Evolutionary conservation across 1,140 invertebrate species (phyloP).

Genomic region (Halesus radiatus): DNA sequence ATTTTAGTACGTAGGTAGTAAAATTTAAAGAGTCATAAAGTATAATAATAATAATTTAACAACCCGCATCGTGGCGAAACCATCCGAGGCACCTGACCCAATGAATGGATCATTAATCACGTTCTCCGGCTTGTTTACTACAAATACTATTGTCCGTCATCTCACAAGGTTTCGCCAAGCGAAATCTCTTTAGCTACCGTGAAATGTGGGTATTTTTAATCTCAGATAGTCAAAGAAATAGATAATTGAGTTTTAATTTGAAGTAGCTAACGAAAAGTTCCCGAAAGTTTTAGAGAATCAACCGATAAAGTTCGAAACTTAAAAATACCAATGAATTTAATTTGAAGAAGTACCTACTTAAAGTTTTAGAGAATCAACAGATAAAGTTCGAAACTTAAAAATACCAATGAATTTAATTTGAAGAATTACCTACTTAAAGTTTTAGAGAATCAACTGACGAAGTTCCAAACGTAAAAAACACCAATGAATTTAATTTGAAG

Average conservation of each 20-base stretch:
- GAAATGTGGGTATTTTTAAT: conserved; percentile 20
- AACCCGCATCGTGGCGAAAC: conserved; percentile 20
- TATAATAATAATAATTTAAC: background rate
- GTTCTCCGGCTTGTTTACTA: conserved; percentile 25
- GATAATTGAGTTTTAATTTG: background rate
- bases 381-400: too few species aligned
- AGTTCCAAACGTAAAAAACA: too few species aligned
- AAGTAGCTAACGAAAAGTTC: too few species aligned
- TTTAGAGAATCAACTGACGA: too few species aligned
- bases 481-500: too few species aligned
- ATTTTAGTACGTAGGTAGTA: background rate
- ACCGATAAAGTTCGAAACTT: too few species aligned
- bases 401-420: too few species aligned
- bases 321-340: too few species aligned
- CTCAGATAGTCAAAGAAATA: background rate
- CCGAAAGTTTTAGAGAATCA: too few species aligned
- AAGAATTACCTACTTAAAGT: too few species aligned
- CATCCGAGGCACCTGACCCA: conserved; percentile 10
- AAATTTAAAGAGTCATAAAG: conserved; percentile 12
- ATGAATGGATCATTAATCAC: conserved; percentile 33
- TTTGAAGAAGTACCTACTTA: too few species aligned
- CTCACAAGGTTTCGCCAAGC: background rate
- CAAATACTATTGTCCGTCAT: background rate
- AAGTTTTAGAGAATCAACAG: too few species aligned
- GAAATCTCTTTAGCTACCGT: background rate